Evolutionary conservation across 2,113 vertebrate species (phyloP).

Genomic region (Lasiurus borealis): DNA sequence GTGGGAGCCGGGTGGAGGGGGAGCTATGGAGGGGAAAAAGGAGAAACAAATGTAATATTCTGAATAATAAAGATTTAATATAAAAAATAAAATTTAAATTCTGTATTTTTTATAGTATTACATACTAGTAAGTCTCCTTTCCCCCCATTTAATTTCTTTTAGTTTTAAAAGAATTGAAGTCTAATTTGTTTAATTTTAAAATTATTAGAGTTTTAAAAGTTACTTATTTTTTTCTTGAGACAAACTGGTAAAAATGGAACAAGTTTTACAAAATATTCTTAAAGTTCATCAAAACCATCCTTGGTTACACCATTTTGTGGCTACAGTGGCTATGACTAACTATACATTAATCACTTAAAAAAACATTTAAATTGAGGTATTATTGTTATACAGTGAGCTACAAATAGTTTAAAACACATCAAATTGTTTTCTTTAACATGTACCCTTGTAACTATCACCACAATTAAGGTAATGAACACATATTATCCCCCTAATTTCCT

Average conservation of each 20-base stretch:
- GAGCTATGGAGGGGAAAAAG: no score
- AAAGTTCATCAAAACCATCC: not conserved
- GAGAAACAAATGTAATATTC: no score
- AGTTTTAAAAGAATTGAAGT: conserved; percentile 5
- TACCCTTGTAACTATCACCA: not conserved
- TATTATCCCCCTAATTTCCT: not conserved
- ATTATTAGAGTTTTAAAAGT: conserved; percentile 6
- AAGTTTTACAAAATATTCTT: not conserved
- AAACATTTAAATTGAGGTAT: not conserved
- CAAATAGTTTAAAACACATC: not conserved
- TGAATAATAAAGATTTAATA: no score
- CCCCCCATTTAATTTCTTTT: not conserved
- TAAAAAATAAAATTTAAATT: no score
- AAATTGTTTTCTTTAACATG: not conserved
- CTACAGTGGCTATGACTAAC: not conserved
- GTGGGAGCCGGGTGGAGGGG: no score
- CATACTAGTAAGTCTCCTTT: no score
- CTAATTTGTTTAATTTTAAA: conserved; percentile 24
- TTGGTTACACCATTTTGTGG: not conserved
- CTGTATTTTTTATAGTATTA: no score
- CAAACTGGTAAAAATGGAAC: not conserved
- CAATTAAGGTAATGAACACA: not conserved
- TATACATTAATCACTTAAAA: not conserved
- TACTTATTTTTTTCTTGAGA: not conserved
- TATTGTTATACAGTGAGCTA: not conserved